Evolutionary conservation across 2,888 invertebrate genomes (phyloP).

Genomic region (Iphiclides podalirius): DNA sequence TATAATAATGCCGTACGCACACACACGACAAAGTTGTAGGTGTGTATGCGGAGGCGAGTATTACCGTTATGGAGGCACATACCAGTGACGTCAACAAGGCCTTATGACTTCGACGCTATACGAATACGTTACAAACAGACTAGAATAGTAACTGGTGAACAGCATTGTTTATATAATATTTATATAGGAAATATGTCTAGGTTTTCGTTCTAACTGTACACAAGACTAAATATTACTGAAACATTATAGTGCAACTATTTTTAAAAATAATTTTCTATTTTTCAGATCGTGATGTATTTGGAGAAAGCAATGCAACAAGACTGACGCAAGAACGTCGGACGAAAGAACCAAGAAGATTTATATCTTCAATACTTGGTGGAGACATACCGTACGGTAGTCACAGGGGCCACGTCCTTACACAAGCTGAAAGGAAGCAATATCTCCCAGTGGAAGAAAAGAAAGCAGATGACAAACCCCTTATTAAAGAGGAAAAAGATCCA

Average conservation of each 20-base stretch:
- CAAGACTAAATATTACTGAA: no score
- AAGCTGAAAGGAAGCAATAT: slow-evolving; percentile 90
- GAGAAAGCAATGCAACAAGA: slow-evolving; percentile 56
- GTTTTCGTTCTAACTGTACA: no score
- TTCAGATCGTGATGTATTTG: slow-evolving; percentile 77
- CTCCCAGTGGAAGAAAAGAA: slow-evolving; percentile 82
- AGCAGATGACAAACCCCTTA: slow-evolving; percentile 70
- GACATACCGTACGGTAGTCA: slow-evolving; percentile 90
- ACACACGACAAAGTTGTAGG: slow-evolving; percentile 38
- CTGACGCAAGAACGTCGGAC: slow-evolving; percentile 54
- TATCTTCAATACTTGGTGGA: slow-evolving; percentile 89
- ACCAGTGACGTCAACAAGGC: slow-evolving; percentile 77
- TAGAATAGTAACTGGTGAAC: slow-evolving; percentile 45
- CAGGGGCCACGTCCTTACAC: slow-evolving; percentile 87
- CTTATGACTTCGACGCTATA: slow-evolving; percentile 66
- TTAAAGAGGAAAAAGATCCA: slow-evolving; percentile 83
- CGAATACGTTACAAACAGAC: slow-evolving; percentile 68
- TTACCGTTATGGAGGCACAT: slow-evolving; percentile 79
- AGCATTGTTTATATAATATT: slow-evolving; percentile 29
- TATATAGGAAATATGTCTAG: background rate
- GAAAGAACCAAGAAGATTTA: slow-evolving; percentile 83
- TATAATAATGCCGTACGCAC: slow-evolving; percentile 52
- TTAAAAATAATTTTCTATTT: slow-evolving; percentile 10
- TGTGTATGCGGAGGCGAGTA: slow-evolving; percentile 67
- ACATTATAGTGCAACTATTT: no score